Evolutionary conservation across 2,113 vertebrate species (phyloP), one percentile per base, ranked within the genome.

Genomic region (Gallinago paraguaiae): DNA sequence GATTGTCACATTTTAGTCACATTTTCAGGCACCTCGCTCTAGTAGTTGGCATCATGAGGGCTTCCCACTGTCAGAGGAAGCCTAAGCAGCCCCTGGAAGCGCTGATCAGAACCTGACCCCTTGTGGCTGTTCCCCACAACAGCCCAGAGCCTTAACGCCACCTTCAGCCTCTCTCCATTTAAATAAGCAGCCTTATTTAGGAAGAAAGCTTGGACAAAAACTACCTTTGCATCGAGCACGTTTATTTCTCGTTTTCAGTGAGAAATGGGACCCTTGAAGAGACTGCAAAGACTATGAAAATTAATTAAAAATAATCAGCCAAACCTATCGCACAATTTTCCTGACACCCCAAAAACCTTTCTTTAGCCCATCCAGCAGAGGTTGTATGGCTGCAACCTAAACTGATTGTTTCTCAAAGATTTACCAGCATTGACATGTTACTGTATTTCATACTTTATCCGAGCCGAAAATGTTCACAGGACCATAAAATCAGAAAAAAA

Each of bases 41-140:
- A 50, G 15, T 22, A 3, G 41, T 3, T 17, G 30, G 56, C 68
- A 81, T 5, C 37, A 1, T 0, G 1, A 63, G 7, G 24, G 1
- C 8, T 20, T 30, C 14, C 76, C 61, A 10, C 35, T 71, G 2
- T 8, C 1, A 0, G 31, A 56, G 46, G 33, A 27, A 28, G 2
- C 39, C 61, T 0, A 10, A 23, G 22, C 70, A 20, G 43, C 57
- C 39, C 17, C 83, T 25, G 0, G 41, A 10, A 90, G 80, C 51
- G 6, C 39, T 16, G 27, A 46, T 37, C 91, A 69, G 20, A 92
- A 61, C 41, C 48, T 96, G 96, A 92, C 96, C 92, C 30, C 96
- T 96, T 93, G 93, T 28, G 96, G 95, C 64, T 51, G 22, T 6
- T 48, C 1, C 30, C 60, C 54, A 20, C 59, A 45, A 20, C 46